phyloP scores from a whole-genome alignment of 2,888 invertebrate genomes.

The Brenthis ino region DNA sequence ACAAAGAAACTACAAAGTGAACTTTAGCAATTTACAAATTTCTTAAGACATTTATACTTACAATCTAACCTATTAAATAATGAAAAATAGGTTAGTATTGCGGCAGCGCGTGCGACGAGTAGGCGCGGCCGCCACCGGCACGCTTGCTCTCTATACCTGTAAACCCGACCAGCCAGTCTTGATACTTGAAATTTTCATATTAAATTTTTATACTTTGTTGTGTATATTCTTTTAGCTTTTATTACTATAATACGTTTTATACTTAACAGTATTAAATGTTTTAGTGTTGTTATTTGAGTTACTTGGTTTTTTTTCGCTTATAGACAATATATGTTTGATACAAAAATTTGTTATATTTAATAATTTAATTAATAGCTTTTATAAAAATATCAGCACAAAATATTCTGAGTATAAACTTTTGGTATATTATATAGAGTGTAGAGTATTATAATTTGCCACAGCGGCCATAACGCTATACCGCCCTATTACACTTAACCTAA shows the following conservation, averaged over 20 bases:
- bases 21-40: conserved; percentile 33
- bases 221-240: background rate
- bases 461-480: conserved; percentile 50
- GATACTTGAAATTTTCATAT: conserved; percentile 39
- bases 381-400: too few species aligned
- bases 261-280: background rate
- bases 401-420: background rate
- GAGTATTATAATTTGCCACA: conserved; percentile 51
- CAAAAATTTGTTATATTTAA: too few species aligned
- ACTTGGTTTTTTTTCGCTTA: too few species aligned
- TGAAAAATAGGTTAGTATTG: conserved; percentile 53
- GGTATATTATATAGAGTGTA: conserved; percentile 30
- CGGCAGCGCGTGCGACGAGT: conserved; percentile 56
- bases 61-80: conserved; percentile 52
- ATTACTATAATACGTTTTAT: background rate
- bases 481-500: conserved; percentile 68
- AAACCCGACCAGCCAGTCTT: conserved; percentile 39
- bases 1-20: conserved; percentile 18
- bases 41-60: conserved; percentile 42
- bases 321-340: too few species aligned
- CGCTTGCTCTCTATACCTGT: conserved; percentile 49
- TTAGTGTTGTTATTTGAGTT: too few species aligned
- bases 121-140: conserved; percentile 62
- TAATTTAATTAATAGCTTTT: too few species aligned
- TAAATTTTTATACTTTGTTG: background rate